phyloP scores from a whole-genome alignment of 2,888 invertebrate species.

The Calameuta idolon region DNA sequence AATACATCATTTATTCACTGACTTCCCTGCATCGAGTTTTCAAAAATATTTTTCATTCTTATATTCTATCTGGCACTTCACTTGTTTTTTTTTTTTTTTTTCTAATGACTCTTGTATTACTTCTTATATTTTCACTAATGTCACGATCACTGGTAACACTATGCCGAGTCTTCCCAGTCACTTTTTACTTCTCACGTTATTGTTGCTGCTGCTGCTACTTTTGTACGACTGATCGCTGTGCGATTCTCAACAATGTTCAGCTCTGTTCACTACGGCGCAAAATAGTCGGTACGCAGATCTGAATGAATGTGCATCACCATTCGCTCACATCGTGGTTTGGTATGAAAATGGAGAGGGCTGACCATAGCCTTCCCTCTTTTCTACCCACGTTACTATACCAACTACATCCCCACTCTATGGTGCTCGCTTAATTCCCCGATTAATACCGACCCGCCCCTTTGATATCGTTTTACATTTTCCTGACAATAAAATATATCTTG shows the following conservation, averaged over 20 bases:
- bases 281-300: constrained; percentile 45
- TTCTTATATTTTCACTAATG: not conserved
- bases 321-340: constrained; percentile 52
- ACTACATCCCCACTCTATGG: constrained; percentile 21
- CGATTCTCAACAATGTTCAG: not conserved
- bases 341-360: constrained; percentile 15
- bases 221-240: not conserved
- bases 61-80: not conserved
- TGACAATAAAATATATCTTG: not conserved
- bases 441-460: constrained; percentile 22
- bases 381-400: constrained; percentile 9
- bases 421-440: constrained; percentile 32
- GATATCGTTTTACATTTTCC: not conserved
- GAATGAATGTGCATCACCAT: constrained; percentile 47
- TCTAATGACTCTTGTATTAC: not conserved
- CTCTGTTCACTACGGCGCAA: constrained; percentile 23
- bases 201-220: not conserved
- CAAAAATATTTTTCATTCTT: not conserved
- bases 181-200: not conserved
- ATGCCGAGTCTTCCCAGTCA: not conserved
- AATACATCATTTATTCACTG: not conserved
- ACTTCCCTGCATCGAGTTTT: not conserved
- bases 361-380: constrained; percentile 10
- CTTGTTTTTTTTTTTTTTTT: not conserved
- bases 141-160: not conserved